Conservation (phyloP, 2,888 invertebrate species). For the Meta bourneti region DNA sequence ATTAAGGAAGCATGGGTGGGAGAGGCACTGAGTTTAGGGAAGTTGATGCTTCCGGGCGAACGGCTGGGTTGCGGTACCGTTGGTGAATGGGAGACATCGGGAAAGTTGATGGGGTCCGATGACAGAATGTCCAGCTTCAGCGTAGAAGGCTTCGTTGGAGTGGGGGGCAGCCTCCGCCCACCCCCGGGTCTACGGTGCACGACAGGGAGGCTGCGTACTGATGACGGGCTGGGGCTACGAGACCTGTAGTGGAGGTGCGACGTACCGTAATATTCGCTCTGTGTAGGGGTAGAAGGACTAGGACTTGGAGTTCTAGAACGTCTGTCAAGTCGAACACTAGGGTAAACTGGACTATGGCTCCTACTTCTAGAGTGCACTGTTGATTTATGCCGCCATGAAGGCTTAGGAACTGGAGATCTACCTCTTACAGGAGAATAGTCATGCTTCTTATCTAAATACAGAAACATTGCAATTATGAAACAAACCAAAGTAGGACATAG, state of each 20-base stretch:
- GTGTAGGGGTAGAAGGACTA: conserved; percentile 80
- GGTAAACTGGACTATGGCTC: conserved; percentile 73
- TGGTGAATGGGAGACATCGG: conserved; percentile 82
- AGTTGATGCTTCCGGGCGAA: conserved; percentile 85
- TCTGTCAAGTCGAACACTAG: conserved; percentile 81
- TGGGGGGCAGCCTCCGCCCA: conserved; percentile 89
- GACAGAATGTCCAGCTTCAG: conserved; percentile 82
- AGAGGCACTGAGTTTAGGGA: conserved; percentile 96
- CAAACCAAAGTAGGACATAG: no score
- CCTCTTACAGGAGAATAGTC: conserved; percentile 59
- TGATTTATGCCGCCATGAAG: conserved; percentile 35
- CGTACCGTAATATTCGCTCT: conserved; percentile 81
- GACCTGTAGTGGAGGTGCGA: conserved; percentile 82
- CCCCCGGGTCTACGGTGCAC: conserved; percentile 59
- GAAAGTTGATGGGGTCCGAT: conserved; percentile 79
- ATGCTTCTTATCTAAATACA: conserved; percentile 50
- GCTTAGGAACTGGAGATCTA: conserved; percentile 72
- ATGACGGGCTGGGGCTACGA: conserved; percentile 81
- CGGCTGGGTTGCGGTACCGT: conserved; percentile 80
- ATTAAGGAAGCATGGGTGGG: conserved; percentile 87
- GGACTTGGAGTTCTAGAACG: conserved; percentile 89
- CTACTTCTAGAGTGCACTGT: conserved; percentile 56
- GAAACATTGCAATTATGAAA: not conserved
- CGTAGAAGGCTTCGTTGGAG: conserved; percentile 96
- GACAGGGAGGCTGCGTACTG: conserved; percentile 77